phyloP scores from a whole-genome alignment of 1,140 invertebrate species.

The Periplaneta americana region DNA sequence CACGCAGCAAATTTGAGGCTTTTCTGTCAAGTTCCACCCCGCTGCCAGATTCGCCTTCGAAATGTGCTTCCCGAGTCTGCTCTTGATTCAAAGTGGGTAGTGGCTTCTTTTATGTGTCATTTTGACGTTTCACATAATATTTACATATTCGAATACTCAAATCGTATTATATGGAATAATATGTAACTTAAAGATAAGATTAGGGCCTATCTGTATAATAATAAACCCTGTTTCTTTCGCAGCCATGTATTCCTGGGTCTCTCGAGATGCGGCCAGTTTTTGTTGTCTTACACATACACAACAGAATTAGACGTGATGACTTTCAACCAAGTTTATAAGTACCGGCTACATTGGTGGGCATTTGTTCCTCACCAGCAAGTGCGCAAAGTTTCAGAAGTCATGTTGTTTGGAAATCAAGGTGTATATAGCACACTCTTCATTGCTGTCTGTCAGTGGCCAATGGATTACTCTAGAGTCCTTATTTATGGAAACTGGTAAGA shows the following conservation, averaged over 20 bases:
- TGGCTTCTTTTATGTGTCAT: neutral
- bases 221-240: slow-evolving; percentile 18
- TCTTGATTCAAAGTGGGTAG: neutral
- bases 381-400: slow-evolving; percentile 59
- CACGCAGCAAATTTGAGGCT: neutral
- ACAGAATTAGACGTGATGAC: slow-evolving; percentile 47
- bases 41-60: neutral
- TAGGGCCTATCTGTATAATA: neutral
- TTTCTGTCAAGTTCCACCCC: neutral
- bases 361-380: slow-evolving; percentile 55
- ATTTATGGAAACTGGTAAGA: slow-evolving; percentile 60
- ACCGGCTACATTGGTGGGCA: slow-evolving; percentile 65
- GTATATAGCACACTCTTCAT: slow-evolving; percentile 55
- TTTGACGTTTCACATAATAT: too few species aligned
- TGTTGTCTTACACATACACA: slow-evolving; percentile 78
- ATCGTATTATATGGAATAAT: too few species aligned
- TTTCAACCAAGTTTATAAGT: slow-evolving; percentile 44
- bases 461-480: slow-evolving; percentile 53
- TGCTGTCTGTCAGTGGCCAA: slow-evolving; percentile 64
- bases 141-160: too few species aligned
- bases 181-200: neutral
- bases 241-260: slow-evolving; percentile 90
- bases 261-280: slow-evolving; percentile 86
- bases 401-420: slow-evolving; percentile 59
- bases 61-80: neutral